Conservation (phyloP, 2,797 vertebrate species). For the Leptatherina wallacei region DNA sequence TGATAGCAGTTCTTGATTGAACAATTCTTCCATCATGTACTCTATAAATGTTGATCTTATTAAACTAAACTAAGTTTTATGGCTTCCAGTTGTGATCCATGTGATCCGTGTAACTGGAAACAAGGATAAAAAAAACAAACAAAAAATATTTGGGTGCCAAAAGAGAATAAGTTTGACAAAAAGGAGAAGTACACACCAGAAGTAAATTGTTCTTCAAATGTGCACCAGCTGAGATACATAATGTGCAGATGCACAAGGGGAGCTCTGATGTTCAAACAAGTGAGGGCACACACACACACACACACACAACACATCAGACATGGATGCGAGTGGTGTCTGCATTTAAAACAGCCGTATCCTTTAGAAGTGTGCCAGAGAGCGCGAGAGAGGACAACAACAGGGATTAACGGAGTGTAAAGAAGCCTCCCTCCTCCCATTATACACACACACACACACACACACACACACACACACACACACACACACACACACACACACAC, state of each 20-base stretch:
- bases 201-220: constrained; percentile 23
- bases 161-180: constrained; percentile 10
- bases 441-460: constrained; percentile 52
- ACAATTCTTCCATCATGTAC: no score
- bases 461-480: constrained; percentile 15
- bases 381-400: constrained; percentile 59
- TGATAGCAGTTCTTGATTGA: no score
- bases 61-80: background rate
- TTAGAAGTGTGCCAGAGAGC: constrained; percentile 74
- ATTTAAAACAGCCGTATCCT: constrained; percentile 60
- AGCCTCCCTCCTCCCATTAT: constrained; percentile 33
- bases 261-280: constrained; percentile 27
- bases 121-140: background rate
- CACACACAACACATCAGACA: constrained; percentile 54
- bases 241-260: constrained; percentile 10
- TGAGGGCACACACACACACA: background rate
- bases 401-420: constrained; percentile 72
- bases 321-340: constrained; percentile 56
- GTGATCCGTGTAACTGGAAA: constrained; percentile 28
- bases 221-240: constrained; percentile 16
- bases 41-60: no score
- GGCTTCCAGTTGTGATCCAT: constrained; percentile 24
- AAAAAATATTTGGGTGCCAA: background rate
- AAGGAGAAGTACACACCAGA: constrained; percentile 35
- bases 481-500: constrained; percentile 29